Base-by-base conservation (phyloP, 2,113 vertebrate species). In the Bufo bufo region DNA sequence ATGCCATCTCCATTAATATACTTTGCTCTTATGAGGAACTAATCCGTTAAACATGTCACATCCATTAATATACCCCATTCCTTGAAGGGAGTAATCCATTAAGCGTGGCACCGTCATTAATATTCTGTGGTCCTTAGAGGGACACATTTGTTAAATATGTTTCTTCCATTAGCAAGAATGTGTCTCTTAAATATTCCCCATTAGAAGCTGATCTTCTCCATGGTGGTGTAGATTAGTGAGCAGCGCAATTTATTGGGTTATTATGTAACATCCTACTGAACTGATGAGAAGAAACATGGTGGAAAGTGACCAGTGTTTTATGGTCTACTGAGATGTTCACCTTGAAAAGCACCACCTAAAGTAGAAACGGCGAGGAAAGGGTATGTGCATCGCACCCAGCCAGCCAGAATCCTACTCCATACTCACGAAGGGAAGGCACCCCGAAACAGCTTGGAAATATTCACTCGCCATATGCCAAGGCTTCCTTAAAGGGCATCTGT, bases 1-100 rank as follows among this genome's bases (percentile, higher is more conserved):
- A 56, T 69, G 85, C 81, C 85, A 80, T 50, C n/a, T 61, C 20
- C 85, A 79, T 87, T 87, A 87, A 80, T 87, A 80, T 69, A 71
- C 50, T 79, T 19, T 13, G n/a, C 59, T 86, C 85, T 49, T 78
- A 61, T 33, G 85, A 79, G 85, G 47, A 65, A 54, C 85, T 16
- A 59, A 80, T 54, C 85, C 50, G n/a, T 87, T 78, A 87, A 69
- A 56, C 63, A 47, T 80, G 77, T 87, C 77, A 87, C 49, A 80
- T 33, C 58, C 74, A 78, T 78, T 86, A 86, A 86, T 78, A 78
- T 52, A 33, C 14, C 45, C 47, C 61, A 54, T 63, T 86, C 84
- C 72, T 77, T 23, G 54, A 43, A 77, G 84, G 52, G 71, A 77
- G 71, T 63, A 49, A 77, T 85, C 84, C 84, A 85, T 85, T 85